Evolutionary conservation across 2,888 invertebrate species (phyloP).

Genomic region (Bibio marci): DNA sequence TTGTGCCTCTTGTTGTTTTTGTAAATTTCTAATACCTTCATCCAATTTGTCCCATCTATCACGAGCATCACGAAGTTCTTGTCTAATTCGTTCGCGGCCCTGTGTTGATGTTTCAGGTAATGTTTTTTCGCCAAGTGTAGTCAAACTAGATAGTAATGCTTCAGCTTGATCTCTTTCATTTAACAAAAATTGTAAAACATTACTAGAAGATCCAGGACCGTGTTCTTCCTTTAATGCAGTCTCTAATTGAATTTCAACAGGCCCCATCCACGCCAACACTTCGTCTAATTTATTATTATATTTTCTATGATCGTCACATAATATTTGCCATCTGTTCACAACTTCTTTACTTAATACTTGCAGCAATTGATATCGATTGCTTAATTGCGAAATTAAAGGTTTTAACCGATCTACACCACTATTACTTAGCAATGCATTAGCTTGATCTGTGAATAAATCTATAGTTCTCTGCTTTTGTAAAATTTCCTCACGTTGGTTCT

Average conservation of each 20-base stretch:
- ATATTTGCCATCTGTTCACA: constrained; percentile 63
- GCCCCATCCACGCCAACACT: constrained; percentile 58
- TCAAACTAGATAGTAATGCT: constrained; percentile 54
- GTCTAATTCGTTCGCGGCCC: constrained; percentile 77
- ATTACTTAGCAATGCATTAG: constrained; percentile 68
- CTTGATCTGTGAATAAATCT: constrained; percentile 75
- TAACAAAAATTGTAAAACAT: constrained; percentile 50
- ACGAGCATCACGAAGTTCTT: constrained; percentile 60
- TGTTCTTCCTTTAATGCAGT: constrained; percentile 45
- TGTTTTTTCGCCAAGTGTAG: constrained; percentile 71
- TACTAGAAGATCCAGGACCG: constrained; percentile 38
- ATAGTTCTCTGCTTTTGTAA: constrained; percentile 67
- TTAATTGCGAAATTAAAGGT: constrained; percentile 76
- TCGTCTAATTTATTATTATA: constrained; percentile 60
- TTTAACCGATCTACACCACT: constrained; percentile 75
- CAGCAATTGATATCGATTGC: constrained; percentile 66
- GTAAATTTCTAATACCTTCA: constrained; percentile 66
- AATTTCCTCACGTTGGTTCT: constrained; percentile 58
- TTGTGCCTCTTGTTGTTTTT: constrained; percentile 70
- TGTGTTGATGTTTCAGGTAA: constrained; percentile 82
- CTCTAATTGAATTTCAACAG: constrained; percentile 51
- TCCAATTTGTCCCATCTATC: constrained; percentile 79
- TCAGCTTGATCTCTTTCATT: constrained; percentile 74
- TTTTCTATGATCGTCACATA: constrained; percentile 67
- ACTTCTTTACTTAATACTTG: constrained; percentile 71